Evolutionary conservation across 1,140 invertebrate genomes (phyloP).

Genomic region (Bradysia coprophila): DNA sequence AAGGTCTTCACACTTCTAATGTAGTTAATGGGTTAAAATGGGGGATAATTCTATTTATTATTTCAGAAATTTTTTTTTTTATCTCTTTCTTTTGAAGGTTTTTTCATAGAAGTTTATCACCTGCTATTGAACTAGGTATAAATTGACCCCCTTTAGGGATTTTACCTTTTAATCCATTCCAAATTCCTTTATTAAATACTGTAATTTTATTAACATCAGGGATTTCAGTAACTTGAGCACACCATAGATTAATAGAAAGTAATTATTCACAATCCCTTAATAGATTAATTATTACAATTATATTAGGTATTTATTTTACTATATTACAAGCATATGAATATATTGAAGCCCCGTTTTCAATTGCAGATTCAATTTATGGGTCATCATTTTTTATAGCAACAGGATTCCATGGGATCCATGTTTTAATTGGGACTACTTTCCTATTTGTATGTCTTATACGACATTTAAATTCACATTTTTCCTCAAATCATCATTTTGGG

Average conservation of each 20-base stretch:
- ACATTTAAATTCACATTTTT: slow-evolving; percentile 31
- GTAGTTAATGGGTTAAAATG: slow-evolving; percentile 29
- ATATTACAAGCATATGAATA: slow-evolving; percentile 26
- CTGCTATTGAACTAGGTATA: slow-evolving; percentile 36
- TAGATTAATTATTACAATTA: slow-evolving; percentile 30
- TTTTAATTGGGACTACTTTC: slow-evolving; percentile 46
- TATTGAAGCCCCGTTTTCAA: slow-evolving; percentile 40
- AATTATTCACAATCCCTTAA: slow-evolving; percentile 24
- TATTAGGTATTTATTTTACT: slow-evolving; percentile 33
- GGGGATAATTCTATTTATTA: slow-evolving; percentile 44
- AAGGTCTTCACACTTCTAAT: slow-evolving; percentile 27
- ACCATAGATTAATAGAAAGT: slow-evolving; percentile 32
- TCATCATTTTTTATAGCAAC: slow-evolving; percentile 49
- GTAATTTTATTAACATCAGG: slow-evolving; percentile 34
- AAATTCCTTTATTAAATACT: slow-evolving; percentile 39
- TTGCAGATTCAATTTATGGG: slow-evolving; percentile 44
- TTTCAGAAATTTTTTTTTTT: slow-evolving; percentile 41
- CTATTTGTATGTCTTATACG: slow-evolving; percentile 33
- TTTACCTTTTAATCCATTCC: slow-evolving; percentile 31
- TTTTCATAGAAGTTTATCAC: slow-evolving; percentile 39
- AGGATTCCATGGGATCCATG: slow-evolving; percentile 53
- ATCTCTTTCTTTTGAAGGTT: slow-evolving; percentile 41
- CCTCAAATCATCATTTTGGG: slow-evolving; percentile 37
- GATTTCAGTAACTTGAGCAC: slow-evolving; percentile 32
- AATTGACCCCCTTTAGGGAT: slow-evolving; percentile 36